phyloP scores from a whole-genome alignment of 2,113 vertebrate species.

The Xiphorhynchus elegans region DNA sequence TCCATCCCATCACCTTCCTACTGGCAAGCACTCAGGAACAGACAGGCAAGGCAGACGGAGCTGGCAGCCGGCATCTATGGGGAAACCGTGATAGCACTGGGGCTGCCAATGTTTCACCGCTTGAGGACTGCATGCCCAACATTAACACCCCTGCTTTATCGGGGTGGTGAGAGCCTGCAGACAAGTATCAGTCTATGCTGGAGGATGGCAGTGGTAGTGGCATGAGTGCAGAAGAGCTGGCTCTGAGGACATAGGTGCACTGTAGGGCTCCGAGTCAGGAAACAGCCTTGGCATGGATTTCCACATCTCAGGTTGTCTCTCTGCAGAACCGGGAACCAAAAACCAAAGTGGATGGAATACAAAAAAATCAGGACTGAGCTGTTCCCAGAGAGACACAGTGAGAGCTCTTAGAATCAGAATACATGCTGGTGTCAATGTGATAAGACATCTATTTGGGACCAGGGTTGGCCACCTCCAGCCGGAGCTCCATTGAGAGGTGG shows the following conservation, averaged over 20 bases:
- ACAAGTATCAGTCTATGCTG: background rate
- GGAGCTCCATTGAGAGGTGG: background rate
- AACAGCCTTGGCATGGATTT: background rate
- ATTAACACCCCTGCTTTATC: background rate
- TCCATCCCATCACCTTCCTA: conserved; percentile 10
- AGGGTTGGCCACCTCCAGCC: background rate
- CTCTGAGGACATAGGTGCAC: background rate
- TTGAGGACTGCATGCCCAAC: background rate
- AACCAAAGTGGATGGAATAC: background rate
- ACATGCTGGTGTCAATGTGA: background rate
- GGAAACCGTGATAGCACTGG: background rate
- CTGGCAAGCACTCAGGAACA: conserved; percentile 4
- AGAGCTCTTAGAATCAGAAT: background rate
- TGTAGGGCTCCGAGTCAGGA: background rate
- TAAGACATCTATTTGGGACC: background rate
- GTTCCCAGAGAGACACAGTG: background rate
- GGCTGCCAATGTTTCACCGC: background rate
- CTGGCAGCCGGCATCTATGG: background rate
- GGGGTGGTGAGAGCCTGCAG: background rate
- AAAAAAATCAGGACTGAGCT: background rate
- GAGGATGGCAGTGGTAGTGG: background rate
- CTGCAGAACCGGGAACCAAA: background rate
- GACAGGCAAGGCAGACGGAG: conserved; percentile 10
- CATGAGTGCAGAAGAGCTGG: background rate
- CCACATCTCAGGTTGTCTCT: fast-evolving